Conservation (phyloP, 2,113 vertebrate species). For the Pluvianellus socialis region DNA sequence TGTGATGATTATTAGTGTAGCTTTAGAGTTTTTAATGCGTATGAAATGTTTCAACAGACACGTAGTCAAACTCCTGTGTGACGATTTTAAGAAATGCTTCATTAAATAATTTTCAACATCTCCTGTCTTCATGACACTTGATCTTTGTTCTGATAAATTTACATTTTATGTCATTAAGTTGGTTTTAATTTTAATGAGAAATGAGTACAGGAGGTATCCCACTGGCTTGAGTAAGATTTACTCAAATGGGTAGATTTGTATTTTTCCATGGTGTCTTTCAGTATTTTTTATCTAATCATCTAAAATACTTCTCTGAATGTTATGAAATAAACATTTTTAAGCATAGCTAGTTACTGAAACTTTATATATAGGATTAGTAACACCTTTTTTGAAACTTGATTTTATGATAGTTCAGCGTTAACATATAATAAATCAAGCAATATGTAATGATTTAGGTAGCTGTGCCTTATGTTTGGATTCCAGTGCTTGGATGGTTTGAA, state of each 20-base stretch:
- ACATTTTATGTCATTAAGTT: neutral
- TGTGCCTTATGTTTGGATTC: neutral
- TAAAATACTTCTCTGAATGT: neutral
- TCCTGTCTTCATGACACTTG: rapidly evolving
- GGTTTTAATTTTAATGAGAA: neutral
- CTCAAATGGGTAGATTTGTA: neutral
- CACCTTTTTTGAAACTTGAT: neutral
- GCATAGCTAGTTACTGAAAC: neutral
- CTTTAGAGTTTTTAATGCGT: neutral
- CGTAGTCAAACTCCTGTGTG: neutral
- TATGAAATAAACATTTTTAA: neutral
- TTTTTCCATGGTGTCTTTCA: neutral
- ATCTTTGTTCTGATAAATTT: neutral
- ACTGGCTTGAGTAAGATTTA: neutral
- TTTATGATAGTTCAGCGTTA: neutral
- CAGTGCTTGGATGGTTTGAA: neutral
- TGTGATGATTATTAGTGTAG: neutral
- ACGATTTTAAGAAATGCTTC: neutral
- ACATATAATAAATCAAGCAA: neutral
- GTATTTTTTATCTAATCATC: neutral
- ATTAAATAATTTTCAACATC: rapidly evolving
- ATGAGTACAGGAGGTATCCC: neutral
- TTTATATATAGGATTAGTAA: rapidly evolving
- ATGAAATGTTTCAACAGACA: neutral
- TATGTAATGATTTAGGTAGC: neutral